Evolutionary conservation across 2,888 invertebrate species (phyloP).

Genomic region (Euzetes globulus): DNA sequence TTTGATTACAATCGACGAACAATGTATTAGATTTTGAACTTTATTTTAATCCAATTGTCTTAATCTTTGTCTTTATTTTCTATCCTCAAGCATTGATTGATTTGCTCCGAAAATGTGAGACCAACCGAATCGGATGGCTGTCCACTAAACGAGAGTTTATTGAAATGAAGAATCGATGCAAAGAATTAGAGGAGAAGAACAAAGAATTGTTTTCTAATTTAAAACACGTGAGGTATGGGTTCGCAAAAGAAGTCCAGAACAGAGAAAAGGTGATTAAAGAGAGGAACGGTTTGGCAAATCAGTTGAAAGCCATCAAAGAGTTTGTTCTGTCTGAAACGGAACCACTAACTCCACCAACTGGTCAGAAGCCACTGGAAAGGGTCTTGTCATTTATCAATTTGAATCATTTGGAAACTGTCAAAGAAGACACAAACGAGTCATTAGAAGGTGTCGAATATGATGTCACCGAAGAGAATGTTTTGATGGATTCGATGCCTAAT

Average conservation of each 20-base stretch:
- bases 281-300: constrained; percentile 24
- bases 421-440: constrained; percentile 53
- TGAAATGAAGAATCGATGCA: neutral
- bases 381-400: constrained; percentile 28
- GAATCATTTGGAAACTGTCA: constrained; percentile 28
- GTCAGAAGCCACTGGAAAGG: constrained; percentile 10
- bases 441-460: constrained; percentile 64
- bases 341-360: too few species aligned
- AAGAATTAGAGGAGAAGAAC: constrained; percentile 57
- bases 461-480: constrained; percentile 72
- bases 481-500: neutral
- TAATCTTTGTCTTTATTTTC: neutral
- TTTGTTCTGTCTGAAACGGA: constrained; percentile 17
- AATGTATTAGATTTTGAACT: neutral
- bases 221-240: constrained; percentile 52
- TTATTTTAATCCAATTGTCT: neutral
- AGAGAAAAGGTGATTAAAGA: constrained; percentile 21
- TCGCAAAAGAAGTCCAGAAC: constrained; percentile 22
- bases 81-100: constrained; percentile 4
- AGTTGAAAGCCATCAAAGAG: constrained; percentile 20
- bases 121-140: constrained; percentile 18
- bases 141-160: neutral
- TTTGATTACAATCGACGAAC: neutral
- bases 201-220: constrained; percentile 70
- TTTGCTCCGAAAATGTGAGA: neutral